These are phyloP conservation scores for Ectemnius continuus DNA, from an alignment of 2,888 invertebrate genomes.

Conservation along the genomic window DNA sequence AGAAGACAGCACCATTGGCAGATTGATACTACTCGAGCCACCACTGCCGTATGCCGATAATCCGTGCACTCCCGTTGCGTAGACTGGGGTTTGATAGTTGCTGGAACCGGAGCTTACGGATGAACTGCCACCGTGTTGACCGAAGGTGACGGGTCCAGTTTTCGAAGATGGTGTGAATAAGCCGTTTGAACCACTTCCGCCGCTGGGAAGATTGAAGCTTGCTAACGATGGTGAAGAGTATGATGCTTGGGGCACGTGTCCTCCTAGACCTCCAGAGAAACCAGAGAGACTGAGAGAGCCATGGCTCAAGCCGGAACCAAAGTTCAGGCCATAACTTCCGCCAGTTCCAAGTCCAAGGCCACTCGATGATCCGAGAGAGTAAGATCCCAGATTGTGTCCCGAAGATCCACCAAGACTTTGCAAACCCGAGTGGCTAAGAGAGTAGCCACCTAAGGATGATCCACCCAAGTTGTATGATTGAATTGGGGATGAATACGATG, in stretches of 20 bases:
- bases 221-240: conserved; percentile 53
- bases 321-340: conserved; percentile 47
- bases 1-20: conserved; percentile 61
- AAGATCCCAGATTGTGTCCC: conserved; percentile 49
- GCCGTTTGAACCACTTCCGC: conserved; percentile 40
- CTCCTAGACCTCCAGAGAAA: conserved; percentile 35
- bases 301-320: conserved; percentile 51
- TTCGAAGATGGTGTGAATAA: conserved; percentile 61
- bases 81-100: conserved; percentile 54
- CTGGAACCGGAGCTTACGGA: conserved; percentile 24
- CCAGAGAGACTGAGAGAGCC: conserved; percentile 48
- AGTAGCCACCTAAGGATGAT: conserved; percentile 25
- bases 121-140: conserved; percentile 51
- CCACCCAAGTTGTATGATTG: conserved; percentile 49
- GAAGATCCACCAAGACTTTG: conserved; percentile 46
- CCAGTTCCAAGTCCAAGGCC: conserved; percentile 43
- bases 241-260: conserved; percentile 52
- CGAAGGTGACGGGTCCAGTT: conserved; percentile 74
- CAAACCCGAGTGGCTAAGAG: conserved; percentile 51
- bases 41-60: conserved; percentile 64
- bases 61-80: conserved; percentile 65
- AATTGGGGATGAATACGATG: conserved; percentile 41
- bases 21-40: conserved; percentile 49
- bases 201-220: conserved; percentile 23
- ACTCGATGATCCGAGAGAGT: conserved; percentile 37